These are phyloP conservation scores for Cyrtonyx montezumae DNA, from an alignment of 2,113 vertebrate species.

Conservation along the genomic window DNA sequence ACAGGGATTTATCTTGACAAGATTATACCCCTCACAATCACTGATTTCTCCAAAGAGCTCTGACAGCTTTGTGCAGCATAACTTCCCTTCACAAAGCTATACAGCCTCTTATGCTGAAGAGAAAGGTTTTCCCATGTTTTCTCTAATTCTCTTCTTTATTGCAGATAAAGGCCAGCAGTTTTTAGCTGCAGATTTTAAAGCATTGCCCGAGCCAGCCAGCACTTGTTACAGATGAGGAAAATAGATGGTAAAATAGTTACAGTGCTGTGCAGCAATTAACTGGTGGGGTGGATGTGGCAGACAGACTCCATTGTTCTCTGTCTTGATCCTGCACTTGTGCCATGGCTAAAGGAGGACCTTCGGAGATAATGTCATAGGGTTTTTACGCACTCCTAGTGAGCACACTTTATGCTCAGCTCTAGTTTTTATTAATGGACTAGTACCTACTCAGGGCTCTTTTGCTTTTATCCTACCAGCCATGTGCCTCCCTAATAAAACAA, in stretches of 20 bases:
- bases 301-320: background rate
- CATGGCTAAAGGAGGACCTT: background rate
- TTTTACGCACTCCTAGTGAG: background rate
- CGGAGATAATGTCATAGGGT: background rate
- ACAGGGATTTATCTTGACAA: background rate
- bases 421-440: background rate
- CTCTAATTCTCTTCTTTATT: background rate
- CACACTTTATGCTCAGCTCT: background rate
- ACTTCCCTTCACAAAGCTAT: background rate
- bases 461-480: background rate
- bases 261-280: background rate
- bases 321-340: background rate
- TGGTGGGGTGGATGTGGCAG: background rate
- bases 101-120: background rate
- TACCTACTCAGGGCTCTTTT: background rate
- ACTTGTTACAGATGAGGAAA: background rate
- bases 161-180: background rate
- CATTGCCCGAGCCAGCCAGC: background rate
- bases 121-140: background rate
- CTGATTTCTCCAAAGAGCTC: background rate
- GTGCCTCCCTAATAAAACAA: background rate
- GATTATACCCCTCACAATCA: background rate
- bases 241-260: background rate
- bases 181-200: background rate
- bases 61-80: background rate